Base-by-base conservation (phyloP, 2,797 vertebrate species). In the Dallia pectoralis region DNA sequence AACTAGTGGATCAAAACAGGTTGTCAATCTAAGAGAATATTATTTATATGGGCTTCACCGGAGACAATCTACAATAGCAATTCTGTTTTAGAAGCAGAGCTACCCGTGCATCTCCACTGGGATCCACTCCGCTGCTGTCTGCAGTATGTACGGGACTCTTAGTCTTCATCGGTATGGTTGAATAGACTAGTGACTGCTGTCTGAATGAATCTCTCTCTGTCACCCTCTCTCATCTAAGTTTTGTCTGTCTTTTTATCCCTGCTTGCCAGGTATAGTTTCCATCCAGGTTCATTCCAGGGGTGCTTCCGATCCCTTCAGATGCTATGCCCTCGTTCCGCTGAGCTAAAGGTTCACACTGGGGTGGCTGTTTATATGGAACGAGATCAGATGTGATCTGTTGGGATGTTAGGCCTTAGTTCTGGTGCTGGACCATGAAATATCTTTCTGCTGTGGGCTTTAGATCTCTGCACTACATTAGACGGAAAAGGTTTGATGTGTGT, bases 351-450 rank as follows among this genome's bases (percentile, higher is more conserved):
- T 70, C 51, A 68, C 49, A 74, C 68, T 73, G 19, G 64, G 30
- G 9, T n/a, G 18, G 32, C 32, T 66, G 33, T 40, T 19, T 66
- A 40, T 33, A 25, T 47, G 22, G 74, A 80, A n/a, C 78, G 30
- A 81, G 76, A 87, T 88, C 83, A 88, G 82, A 78, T 86, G 84
- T 82, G 82, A 84, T 82, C 53, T 75, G 80, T 85, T 86, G 79
- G 74, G 83, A 86, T 86, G 81, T 84, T 85, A 79, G 76, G 85
- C 80, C 82, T 81, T 79, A 78, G 78, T 82, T 85, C 72, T 79
- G 73, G 67, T 78, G 70, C 51, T 48, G 67, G 79, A 79, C 73
- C 75, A 77, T 83, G 77, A 78, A 83, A 72, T 81, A 71, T 79
- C 18, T 73, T 81, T 79, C 69, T 59, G 30, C 73, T 73, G 29